These are phyloP conservation scores for Carassius auratus DNA, from an alignment of 2,113 vertebrate genomes.

Conservation along the genomic window DNA sequence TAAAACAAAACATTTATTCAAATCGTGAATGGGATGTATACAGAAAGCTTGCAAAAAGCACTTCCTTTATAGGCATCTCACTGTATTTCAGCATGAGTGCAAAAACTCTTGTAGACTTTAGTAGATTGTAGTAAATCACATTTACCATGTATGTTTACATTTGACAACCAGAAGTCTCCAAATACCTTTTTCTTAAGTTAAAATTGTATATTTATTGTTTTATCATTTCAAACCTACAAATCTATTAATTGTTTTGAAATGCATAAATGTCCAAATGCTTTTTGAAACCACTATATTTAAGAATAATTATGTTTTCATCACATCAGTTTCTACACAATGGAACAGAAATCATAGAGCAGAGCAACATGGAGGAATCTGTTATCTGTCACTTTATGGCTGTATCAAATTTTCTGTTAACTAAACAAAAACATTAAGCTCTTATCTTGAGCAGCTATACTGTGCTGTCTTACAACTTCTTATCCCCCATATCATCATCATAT, in stretches of 20 bases:
- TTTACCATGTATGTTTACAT: neutral
- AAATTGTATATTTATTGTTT: neutral
- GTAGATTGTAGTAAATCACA: neutral
- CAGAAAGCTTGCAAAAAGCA: neutral
- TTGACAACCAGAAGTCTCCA: neutral
- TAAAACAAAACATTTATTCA: neutral
- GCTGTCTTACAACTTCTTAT: neutral
- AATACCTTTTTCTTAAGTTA: no score
- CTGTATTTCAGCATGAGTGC: no score
- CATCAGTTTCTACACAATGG: neutral
- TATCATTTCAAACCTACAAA: neutral
- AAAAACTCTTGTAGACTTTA: neutral
- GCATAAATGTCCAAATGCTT: neutral
- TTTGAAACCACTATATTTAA: neutral
- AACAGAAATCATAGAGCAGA: constrained; percentile 45
- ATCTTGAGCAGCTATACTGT: neutral
- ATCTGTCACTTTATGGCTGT: constrained; percentile 63
- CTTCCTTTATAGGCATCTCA: no score
- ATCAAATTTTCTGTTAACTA: neutral
- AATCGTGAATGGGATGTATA: neutral
- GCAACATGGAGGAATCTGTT: constrained; percentile 62
- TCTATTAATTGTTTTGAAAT: no score
- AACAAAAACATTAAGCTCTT: constrained; percentile 2
- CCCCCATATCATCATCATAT: neutral
- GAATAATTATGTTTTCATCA: neutral